Evolutionary conservation across 2,888 invertebrate species (phyloP).

Genomic region (Eristalinus sepulchralis): DNA sequence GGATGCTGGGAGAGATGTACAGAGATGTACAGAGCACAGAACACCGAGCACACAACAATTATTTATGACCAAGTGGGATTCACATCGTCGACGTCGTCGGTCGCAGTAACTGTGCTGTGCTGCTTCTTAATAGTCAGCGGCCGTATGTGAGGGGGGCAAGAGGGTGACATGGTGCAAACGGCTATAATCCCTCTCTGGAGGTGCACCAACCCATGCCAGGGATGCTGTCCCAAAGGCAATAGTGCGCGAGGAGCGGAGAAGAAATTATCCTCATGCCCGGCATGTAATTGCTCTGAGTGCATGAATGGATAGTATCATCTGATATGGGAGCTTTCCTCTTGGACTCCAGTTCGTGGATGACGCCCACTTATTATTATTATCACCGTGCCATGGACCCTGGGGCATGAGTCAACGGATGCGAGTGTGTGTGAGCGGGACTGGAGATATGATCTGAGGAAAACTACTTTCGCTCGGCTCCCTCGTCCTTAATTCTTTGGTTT

Average conservation of each 20-base stretch:
- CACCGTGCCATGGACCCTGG: neutral
- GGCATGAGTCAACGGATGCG: neutral
- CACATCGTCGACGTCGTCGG: slow-evolving; percentile 28
- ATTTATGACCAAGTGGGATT: slow-evolving; percentile 65
- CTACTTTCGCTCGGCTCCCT: slow-evolving; percentile 16
- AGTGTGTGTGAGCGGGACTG: neutral
- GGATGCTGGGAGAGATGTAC: neutral
- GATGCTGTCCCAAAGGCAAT: slow-evolving; percentile 32
- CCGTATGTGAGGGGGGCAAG: neutral
- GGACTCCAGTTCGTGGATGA: slow-evolving; percentile 55
- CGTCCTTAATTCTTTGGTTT: slow-evolving; percentile 38
- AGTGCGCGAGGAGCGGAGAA: slow-evolving; percentile 35
- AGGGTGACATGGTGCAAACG: slow-evolving; percentile 15
- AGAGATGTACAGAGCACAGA: slow-evolving; percentile 19
- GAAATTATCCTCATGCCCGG: slow-evolving; percentile 63
- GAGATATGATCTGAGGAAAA: slow-evolving; percentile 1
- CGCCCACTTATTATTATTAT: slow-evolving; percentile 58
- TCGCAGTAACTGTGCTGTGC: slow-evolving; percentile 4
- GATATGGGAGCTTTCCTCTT: slow-evolving; percentile 45
- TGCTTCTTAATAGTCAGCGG: slow-evolving; percentile 12
- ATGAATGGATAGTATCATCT: slow-evolving; percentile 63
- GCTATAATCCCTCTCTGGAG: slow-evolving; percentile 39
- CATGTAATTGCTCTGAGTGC: slow-evolving; percentile 67
- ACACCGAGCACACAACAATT: slow-evolving; percentile 61
- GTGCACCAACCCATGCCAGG: neutral